A percentile compares a stretch with the other conserved stretches of the same genome.
phyloP scores from a whole-genome alignment of 1,140 invertebrate species.

The Drosophila subpulchrella region DNA sequence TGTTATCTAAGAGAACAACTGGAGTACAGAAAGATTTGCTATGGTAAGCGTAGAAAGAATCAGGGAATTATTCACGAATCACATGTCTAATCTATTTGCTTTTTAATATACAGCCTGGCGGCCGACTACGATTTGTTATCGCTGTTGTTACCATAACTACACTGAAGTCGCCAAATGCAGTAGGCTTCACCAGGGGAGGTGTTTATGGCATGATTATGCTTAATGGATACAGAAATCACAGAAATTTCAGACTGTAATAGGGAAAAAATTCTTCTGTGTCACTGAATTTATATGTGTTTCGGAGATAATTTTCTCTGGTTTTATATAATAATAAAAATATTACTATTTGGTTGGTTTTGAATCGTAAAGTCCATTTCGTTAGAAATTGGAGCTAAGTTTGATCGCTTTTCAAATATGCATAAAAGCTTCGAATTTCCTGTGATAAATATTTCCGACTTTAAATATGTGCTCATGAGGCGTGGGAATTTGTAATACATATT shows the following conservation, averaged over 20 bases:
- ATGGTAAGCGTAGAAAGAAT: conserved; percentile 22
- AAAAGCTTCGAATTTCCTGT: too few species aligned
- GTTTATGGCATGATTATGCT: conserved; percentile 12
- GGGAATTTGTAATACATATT: background rate
- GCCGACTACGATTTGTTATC: conserved; percentile 47
- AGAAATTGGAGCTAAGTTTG: too few species aligned
- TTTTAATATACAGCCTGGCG: conserved; percentile 16
- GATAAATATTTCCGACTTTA: too few species aligned
- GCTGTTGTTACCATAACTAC: conserved; percentile 53
- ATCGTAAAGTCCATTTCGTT: too few species aligned
- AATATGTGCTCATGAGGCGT: background rate
- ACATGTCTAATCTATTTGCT: background rate
- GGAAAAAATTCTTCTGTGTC: too few species aligned
- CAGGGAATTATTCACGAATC: background rate
- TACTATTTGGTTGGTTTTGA: too few species aligned
- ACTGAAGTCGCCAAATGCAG: conserved; percentile 56
- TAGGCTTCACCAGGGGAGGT: conserved; percentile 43
- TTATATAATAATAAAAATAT: too few species aligned
- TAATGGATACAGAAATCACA: too few species aligned
- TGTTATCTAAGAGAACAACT: conserved; percentile 43
- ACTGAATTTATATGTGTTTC: too few species aligned
- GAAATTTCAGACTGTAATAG: too few species aligned
- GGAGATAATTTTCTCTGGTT: too few species aligned
- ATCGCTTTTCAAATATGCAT: too few species aligned
- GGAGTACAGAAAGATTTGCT: conserved; percentile 17